A percentile compares a stretch with the other conserved stretches of the same genome.
These are phyloP conservation scores for Catostomus latipinnis DNA, from an alignment of 2,797 vertebrate species.

Conservation along the genomic window DNA sequence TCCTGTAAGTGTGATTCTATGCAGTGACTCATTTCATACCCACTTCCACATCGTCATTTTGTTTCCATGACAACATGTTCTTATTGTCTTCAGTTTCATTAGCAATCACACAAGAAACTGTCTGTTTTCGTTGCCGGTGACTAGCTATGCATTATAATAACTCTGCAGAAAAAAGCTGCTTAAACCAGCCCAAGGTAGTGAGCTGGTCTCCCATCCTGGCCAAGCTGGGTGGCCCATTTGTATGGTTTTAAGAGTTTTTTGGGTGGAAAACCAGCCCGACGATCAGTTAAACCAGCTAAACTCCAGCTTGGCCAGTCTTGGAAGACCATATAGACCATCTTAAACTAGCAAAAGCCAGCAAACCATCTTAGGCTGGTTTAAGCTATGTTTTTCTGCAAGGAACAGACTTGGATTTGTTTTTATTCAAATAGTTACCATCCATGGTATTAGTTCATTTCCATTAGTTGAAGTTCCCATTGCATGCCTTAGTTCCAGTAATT, in stretches of 20 bases:
- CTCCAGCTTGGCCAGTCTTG: too few species aligned
- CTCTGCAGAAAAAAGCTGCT: too few species aligned
- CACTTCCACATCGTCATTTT: constrained; percentile 16
- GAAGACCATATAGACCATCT: too few species aligned
- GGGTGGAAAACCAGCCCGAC: too few species aligned
- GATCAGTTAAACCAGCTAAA: too few species aligned
- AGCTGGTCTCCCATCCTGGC: too few species aligned
- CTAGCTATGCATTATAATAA: not conserved
- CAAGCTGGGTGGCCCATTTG: too few species aligned
- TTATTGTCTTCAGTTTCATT: constrained; percentile 9
- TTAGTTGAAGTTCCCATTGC: not conserved
- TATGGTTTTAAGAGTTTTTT: too few species aligned
- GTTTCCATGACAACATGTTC: constrained; percentile 18
- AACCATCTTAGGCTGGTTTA: too few species aligned
- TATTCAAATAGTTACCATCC: not conserved
- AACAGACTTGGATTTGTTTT: not conserved
- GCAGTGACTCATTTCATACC: not conserved
- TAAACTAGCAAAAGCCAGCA: too few species aligned
- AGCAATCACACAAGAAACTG: not conserved
- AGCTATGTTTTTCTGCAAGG: too few species aligned
- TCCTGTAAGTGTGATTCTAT: constrained; percentile 91
- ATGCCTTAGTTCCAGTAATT: not conserved
- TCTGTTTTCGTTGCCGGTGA: not conserved
- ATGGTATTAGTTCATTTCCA: not conserved
- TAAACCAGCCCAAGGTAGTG: too few species aligned